Conservation (phyloP, 2,113 vertebrate genomes). For the Phaethornis superciliosus region DNA sequence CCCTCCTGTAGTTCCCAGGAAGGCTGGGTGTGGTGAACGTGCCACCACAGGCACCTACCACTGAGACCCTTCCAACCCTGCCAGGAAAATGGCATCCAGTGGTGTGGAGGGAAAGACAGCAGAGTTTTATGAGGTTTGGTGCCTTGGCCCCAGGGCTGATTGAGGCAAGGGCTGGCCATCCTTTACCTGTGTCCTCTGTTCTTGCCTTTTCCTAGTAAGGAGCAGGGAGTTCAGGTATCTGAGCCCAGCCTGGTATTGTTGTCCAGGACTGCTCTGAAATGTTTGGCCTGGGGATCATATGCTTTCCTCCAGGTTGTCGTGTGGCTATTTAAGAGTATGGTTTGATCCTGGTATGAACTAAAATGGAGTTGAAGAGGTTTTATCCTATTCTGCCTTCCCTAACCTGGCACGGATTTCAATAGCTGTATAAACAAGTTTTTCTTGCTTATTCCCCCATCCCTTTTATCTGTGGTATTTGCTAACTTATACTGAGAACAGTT, state of each 20-base stretch:
- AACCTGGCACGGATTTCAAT: neutral
- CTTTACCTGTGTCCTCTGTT: accelerated
- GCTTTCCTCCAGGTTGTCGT: neutral
- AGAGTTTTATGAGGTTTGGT: neutral
- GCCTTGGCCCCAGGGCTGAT: neutral
- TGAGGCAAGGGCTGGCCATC: neutral
- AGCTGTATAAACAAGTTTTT: constrained; percentile 48
- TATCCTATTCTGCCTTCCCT: neutral
- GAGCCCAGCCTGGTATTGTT: neutral
- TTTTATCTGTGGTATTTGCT: constrained; percentile 39
- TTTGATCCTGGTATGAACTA: neutral
- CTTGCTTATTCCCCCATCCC: constrained; percentile 20
- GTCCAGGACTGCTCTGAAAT: neutral
- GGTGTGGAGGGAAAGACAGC: neutral
- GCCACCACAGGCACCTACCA: neutral
- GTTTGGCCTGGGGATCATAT: neutral
- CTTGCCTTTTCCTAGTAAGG: neutral
- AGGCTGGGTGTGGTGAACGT: neutral
- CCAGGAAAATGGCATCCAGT: accelerated
- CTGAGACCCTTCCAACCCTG: neutral
- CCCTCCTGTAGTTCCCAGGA: neutral
- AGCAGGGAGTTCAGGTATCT: neutral
- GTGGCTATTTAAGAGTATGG: neutral
- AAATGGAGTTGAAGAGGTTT: neutral
- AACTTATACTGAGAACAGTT: neutral